Base-by-base conservation (phyloP, 2,113 vertebrate genomes). In the Zosterops lateralis region DNA sequence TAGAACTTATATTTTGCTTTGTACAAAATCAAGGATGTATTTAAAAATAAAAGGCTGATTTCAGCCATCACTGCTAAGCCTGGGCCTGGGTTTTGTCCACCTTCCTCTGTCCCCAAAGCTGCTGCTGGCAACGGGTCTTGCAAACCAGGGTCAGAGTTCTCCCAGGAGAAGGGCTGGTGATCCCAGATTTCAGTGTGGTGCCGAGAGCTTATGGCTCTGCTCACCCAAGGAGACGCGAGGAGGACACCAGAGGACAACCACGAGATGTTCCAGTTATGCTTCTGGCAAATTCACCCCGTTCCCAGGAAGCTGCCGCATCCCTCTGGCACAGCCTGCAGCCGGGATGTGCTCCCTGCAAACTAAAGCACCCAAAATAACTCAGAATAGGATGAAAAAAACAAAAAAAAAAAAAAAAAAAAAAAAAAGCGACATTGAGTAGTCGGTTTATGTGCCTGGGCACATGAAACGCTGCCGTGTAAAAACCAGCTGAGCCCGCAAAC, bases 311-410 rank as follows among this genome's bases (percentile, higher is more conserved):
- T 70, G 75, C 79, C 0, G 17, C 92, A 76, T 90, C 87, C 71
- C 84, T 68, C 80, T 0, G 1, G 90, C 73, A 32, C 73, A 62
- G 81, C 77, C 65, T 32, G 87, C 76, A 77, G 87, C 90, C 31
- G 19, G 87, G 90, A 87, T 60, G 21, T 6, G 68, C 45, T 95
- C 87, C 77, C 73, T 66, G 81, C 42, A 53, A 81, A 62, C 73
- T 58, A 36, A 32, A 84, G 58, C 73, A 74, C 73, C 61, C 65
- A 19, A 91, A 93, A 91, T 74, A 95, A 89, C 65, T 48, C 87
- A 34, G 50, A 29, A 19, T 4, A 24, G 18, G 44, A 45, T 45
- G 9, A 10, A 34, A 13, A 31, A 36, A 32, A 38, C 17, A 36
- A 17, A 11, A 22, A 58, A 38, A 36, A 36, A 36, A 36, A 36